Evolutionary conservation across 2,888 invertebrate species (phyloP).

Genomic region (Drosophila kokeensis): DNA sequence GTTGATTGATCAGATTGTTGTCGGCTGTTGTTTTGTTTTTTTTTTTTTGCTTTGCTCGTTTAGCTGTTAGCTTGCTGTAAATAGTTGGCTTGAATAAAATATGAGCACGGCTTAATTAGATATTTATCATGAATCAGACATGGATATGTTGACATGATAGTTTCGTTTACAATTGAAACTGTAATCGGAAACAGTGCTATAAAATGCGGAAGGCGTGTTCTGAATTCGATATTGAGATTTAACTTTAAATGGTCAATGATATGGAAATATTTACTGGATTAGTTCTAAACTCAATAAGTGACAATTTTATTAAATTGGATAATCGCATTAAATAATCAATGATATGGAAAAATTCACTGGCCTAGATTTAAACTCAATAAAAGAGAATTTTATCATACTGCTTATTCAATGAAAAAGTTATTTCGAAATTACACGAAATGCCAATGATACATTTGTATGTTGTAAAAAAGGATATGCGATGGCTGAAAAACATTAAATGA

Average conservation of each 20-base stretch:
- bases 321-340: not conserved
- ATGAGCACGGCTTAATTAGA: slow-evolving; percentile 17
- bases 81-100: slow-evolving; percentile 13
- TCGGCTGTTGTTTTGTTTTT: slow-evolving; percentile 3
- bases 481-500: not conserved
- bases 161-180: slow-evolving; percentile 12
- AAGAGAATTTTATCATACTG: not conserved
- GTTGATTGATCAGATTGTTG: slow-evolving; percentile 59
- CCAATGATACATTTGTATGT: not conserved
- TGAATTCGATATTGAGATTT: not conserved
- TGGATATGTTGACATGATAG: slow-evolving; percentile 7
- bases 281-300: not conserved
- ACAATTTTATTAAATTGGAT: not conserved
- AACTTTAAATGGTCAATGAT: not conserved
- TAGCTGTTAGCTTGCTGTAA: slow-evolving; percentile 48
- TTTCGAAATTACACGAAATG: not conserved
- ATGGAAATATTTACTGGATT: not conserved
- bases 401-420: not conserved
- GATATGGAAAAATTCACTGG: not conserved
- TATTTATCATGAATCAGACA: slow-evolving; percentile 24
- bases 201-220: not conserved
- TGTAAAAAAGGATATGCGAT: not conserved
- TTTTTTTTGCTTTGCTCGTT: slow-evolving; percentile 16
- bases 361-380: not conserved
- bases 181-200: not conserved